Evolutionary conservation across 2,888 invertebrate genomes (phyloP), one percentile per base, ranked within the genome.

Genomic region (Agapostemon virescens): DNA sequence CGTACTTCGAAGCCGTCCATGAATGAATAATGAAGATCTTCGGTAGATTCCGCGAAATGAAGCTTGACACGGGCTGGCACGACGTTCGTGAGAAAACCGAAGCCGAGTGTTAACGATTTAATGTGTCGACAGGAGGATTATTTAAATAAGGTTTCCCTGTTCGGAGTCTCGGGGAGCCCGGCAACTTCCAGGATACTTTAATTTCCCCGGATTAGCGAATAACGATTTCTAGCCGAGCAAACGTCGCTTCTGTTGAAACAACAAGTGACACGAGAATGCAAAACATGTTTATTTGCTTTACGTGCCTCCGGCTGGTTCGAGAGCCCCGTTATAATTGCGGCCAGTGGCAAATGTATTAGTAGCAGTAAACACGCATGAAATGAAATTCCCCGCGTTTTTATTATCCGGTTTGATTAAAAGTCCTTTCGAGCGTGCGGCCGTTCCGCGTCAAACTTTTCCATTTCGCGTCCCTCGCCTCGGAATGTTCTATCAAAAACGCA

Each of bases 201-300:
- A 63, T 36, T n/a, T 36, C n/a, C n/a, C 20, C 11, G 20, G 33
- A 63, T 36, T 63, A 63, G 36, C 20, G 33, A 36, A 61, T 17
- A 30, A 61, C 61, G 33, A 33, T 61, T 33, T n/a, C 33, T 26
- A 7, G 15, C 15, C 26, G 26, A 26, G 55, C 55, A 15, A 55
- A 55, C 26, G 15, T 17, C 26, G 33, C 2, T 20, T 3, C 33
- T 33, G 58, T 63, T n/a, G 63, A 11, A 36, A 36, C 61, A 58
- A 58, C 61, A 63, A 36, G n/a, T 36, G 36, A n/a, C n/a, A 36
- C 63, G 66, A 71, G 66, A 26, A 52, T 66, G n/a, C 23, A 45
- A 71, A 71, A 55, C 58, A 42, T 26, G 15, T 42, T 20, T 30
- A 42, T 58, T 40, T 26, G n/a, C 15, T 26, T 23, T 30, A 11